Conservation (phyloP, 2,888 invertebrate species). For the Parasteatoda lunata region DNA sequence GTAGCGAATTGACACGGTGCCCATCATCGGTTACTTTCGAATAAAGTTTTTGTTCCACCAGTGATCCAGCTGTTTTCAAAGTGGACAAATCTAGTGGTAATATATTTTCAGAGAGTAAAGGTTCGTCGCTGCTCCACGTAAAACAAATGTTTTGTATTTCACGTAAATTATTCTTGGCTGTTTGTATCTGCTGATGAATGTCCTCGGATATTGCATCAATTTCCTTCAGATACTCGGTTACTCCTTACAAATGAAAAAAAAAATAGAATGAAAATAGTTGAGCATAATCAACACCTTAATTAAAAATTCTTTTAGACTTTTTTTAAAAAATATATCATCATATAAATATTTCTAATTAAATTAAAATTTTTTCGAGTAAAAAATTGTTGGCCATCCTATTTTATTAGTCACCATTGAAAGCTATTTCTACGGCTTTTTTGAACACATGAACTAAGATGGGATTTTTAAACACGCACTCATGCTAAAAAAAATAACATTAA, state of each 20-base stretch:
- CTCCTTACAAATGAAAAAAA: constrained; percentile 77
- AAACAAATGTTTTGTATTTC: constrained; percentile 86
- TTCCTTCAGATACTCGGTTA: constrained; percentile 87
- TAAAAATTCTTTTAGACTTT: too few species aligned
- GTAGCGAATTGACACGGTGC: constrained; percentile 81
- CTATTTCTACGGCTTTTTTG: too few species aligned
- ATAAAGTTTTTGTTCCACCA: constrained; percentile 80
- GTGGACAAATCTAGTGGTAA: constrained; percentile 37
- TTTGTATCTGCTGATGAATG: constrained; percentile 85
- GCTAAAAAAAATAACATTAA: too few species aligned
- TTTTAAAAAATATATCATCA: too few species aligned
- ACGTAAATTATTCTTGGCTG: constrained; percentile 88
- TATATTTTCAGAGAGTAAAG: constrained; percentile 18
- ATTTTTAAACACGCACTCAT: too few species aligned
- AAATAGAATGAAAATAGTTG: neutral
- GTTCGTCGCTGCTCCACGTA: constrained; percentile 81
- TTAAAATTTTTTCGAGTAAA: too few species aligned
- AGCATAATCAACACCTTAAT: too few species aligned
- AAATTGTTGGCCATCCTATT: too few species aligned
- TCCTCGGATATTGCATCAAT: constrained; percentile 86
- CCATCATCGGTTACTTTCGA: constrained; percentile 84
- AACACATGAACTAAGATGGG: too few species aligned
- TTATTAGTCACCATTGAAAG: too few species aligned
- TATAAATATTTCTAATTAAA: too few species aligned
- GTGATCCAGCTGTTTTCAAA: constrained; percentile 6